Evolutionary conservation across 2,888 invertebrate species (phyloP).

Genomic region (Athalia cordata): DNA sequence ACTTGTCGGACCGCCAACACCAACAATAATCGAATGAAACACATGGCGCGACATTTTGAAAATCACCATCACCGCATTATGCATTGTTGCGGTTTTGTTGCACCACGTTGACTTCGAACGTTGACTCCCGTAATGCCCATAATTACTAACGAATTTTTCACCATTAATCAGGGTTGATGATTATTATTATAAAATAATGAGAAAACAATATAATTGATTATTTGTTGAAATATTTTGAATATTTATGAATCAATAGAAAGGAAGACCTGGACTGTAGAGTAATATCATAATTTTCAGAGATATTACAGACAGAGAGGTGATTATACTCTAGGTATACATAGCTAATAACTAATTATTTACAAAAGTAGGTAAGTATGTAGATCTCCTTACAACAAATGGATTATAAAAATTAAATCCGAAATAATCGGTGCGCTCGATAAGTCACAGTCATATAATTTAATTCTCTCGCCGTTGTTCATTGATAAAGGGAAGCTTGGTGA

Average conservation of each 20-base stretch:
- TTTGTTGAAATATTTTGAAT: background rate
- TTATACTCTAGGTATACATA: background rate
- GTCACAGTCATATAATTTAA: background rate
- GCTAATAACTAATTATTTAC: slow-evolving; percentile 6
- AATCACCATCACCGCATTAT: no score
- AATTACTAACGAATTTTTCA: slow-evolving; percentile 13
- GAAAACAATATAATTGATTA: no score
- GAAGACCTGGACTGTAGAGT: slow-evolving; percentile 26
- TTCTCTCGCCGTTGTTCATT: background rate
- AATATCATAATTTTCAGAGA: background rate
- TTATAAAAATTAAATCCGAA: slow-evolving; percentile 25
- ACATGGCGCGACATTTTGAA: background rate
- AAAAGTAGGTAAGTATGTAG: background rate
- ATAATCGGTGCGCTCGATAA: background rate
- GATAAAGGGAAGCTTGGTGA: slow-evolving; percentile 37
- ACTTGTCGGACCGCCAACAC: background rate
- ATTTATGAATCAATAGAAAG: background rate
- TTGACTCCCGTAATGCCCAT: no score
- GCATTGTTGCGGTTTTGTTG: no score
- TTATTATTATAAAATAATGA: background rate
- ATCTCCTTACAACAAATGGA: background rate
- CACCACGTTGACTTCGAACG: no score
- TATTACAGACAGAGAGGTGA: background rate
- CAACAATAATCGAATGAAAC: background rate
- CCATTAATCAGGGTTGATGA: slow-evolving; percentile 10